Conservation (phyloP, 2,888 invertebrate genomes). For the Hirtodrosophila histrioides region DNA sequence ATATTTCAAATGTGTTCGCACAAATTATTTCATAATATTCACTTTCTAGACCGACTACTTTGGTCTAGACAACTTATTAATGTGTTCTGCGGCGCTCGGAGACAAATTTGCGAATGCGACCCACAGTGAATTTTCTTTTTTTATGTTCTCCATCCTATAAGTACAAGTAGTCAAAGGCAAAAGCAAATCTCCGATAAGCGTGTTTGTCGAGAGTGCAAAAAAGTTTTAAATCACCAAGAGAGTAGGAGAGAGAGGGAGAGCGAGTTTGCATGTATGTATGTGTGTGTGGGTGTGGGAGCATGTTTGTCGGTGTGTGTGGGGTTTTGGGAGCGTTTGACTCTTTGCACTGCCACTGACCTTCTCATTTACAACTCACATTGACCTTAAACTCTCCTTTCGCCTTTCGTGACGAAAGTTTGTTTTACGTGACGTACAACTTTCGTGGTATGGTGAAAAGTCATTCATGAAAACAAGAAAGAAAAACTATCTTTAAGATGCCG, state of each 20-base stretch:
- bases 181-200: slow-evolving; percentile 70
- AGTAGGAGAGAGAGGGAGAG: slow-evolving; percentile 7
- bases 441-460: slow-evolving; percentile 39
- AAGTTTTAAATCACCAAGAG: slow-evolving; percentile 15
- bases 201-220: slow-evolving; percentile 42
- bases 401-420: slow-evolving; percentile 5
- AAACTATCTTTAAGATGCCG: too few relatives aligned
- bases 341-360: slow-evolving; percentile 54
- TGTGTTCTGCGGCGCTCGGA: slow-evolving; percentile 54
- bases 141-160: slow-evolving; percentile 43
- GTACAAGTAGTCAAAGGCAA: slow-evolving; percentile 54
- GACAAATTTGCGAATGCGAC: slow-evolving; percentile 65
- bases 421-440: slow-evolving; percentile 1
- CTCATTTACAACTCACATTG: slow-evolving; percentile 38
- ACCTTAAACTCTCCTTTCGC: slow-evolving; percentile 49
- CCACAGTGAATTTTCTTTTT: slow-evolving; percentile 53
- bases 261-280: slow-evolving; percentile 4
- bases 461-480: slow-evolving; percentile 40
- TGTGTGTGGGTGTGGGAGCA: slow-evolving; percentile 17
- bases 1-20: slow-evolving; percentile 27
- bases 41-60: slow-evolving; percentile 36
- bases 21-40: slow-evolving; percentile 64
- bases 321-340: slow-evolving; percentile 9
- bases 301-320: slow-evolving; percentile 12
- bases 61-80: slow-evolving; percentile 34